Base-by-base conservation (phyloP, 2,113 vertebrate species). In the Pygoscelis antarcticus region DNA sequence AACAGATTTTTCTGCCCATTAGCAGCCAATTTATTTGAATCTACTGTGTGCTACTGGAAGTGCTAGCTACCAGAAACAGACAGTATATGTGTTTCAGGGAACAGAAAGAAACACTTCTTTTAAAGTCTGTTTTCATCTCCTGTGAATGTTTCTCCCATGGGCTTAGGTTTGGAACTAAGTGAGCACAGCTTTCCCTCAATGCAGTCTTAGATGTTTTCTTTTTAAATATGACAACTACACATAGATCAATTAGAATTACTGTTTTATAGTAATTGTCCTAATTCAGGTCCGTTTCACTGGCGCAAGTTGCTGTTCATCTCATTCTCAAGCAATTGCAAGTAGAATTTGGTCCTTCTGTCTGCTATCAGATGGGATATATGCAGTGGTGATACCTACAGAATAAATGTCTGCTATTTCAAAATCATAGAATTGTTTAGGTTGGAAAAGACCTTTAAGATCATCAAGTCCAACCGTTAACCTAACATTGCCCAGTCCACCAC, bases 401-500 rank as follows among this genome's bases (percentile, higher is more conserved):
- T 21, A 78, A 71, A 61, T 8, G 5, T 13, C 42, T 69, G 38
- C 11, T 75, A 1, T 69, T 85, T 71, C 26, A 71, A 64, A 71
- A 47, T 19, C 22, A 52, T 36, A 26, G 34, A 60, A 34, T 34
- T 16, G 4, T 61, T 61, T 38, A 38, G 60, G 23, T 38, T 36
- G 10, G 23, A 61, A 38, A 36, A 61, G 23, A 26, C n/a, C 60
- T 16, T 36, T 61, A 61, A 61, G n/a, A 16, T 17, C n/a, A 36
- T 26, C 2, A 2, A 36, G n/a, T 17, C n/a, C n/a, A 61, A 11
- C n/a, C 0, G 2, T 38, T 7, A 61, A 36, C 60, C n/a, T 38
- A 16, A 10, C n/a, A 25, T 23, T 61, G n/a, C 23, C 22, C 25
- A 25, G n/a, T 36, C 10, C n/a, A 61, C 10, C 22, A 25, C n/a